These are phyloP conservation scores for Gadus macrocephalus DNA, from an alignment of 2,113 vertebrate species.

Conservation along the genomic window DNA sequence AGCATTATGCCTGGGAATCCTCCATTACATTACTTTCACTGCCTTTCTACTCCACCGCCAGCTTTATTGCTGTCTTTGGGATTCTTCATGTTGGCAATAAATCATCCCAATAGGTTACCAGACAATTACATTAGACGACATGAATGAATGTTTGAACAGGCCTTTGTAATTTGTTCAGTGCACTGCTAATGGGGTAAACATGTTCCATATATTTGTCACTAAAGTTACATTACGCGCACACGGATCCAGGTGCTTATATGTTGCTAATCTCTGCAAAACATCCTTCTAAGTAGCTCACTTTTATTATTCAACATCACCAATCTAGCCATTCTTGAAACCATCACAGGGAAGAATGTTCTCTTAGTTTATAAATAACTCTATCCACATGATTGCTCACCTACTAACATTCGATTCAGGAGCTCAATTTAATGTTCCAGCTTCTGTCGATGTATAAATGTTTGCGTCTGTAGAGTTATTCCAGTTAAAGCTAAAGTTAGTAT, in stretches of 20 bases:
- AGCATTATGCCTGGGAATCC: not conserved
- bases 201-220: no score
- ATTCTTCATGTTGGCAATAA: not conserved
- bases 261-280: no score
- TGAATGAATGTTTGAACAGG: not conserved
- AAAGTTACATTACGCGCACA: no score
- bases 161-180: not conserved
- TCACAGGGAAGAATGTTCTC: not conserved
- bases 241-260: no score
- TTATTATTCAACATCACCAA: not conserved
- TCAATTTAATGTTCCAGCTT: not conserved
- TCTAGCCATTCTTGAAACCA: not conserved
- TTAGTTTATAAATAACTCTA: not conserved
- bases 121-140: not conserved
- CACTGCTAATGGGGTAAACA: not conserved
- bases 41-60: not conserved
- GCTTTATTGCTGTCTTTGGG: not conserved
- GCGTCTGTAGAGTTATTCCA: not conserved
- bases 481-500: not conserved
- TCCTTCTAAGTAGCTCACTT: no score
- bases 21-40: constrained; percentile 2
- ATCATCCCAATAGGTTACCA: not conserved
- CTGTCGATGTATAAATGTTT: not conserved
- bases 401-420: not conserved
- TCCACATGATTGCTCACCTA: not conserved